Conservation (phyloP, 2,797 vertebrate species). For the Dipus sagitta region DNA sequence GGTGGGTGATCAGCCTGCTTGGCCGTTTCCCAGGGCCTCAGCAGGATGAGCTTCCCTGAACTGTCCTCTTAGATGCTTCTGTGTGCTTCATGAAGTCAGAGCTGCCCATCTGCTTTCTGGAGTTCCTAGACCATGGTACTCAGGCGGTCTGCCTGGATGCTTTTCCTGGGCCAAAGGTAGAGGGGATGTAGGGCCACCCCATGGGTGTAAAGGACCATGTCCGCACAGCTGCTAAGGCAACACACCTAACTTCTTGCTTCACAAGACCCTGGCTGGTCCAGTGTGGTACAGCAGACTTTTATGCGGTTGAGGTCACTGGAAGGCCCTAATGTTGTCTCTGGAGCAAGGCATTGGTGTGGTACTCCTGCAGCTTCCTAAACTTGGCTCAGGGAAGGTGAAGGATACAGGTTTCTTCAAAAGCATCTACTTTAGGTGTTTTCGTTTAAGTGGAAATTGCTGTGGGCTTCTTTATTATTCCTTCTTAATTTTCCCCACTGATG, state of each 20-base stretch:
- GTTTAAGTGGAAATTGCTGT: neutral
- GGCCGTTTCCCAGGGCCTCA: neutral
- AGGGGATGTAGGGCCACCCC: neutral
- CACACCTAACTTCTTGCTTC: neutral
- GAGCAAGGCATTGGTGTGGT: too few relatives aligned
- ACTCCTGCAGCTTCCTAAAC: neutral
- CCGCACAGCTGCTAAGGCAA: neutral
- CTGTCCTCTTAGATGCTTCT: neutral
- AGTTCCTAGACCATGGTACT: neutral
- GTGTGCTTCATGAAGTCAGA: neutral
- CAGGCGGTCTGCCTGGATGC: neutral
- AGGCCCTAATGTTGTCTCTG: neutral
- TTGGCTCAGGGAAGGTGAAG: neutral
- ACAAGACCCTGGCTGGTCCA: neutral
- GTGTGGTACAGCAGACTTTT: neutral
- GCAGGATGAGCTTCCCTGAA: neutral
- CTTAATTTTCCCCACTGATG: neutral
- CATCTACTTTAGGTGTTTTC: neutral
- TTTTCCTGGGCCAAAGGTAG: neutral
- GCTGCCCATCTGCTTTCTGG: neutral
- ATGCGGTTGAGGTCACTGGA: neutral
- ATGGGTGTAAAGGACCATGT: neutral
- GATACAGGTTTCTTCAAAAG: neutral
- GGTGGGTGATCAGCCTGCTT: neutral
- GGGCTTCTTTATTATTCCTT: neutral